Base-by-base conservation (phyloP, 2,888 invertebrate species). In the Rhopalosiphum nymphaeae region DNA sequence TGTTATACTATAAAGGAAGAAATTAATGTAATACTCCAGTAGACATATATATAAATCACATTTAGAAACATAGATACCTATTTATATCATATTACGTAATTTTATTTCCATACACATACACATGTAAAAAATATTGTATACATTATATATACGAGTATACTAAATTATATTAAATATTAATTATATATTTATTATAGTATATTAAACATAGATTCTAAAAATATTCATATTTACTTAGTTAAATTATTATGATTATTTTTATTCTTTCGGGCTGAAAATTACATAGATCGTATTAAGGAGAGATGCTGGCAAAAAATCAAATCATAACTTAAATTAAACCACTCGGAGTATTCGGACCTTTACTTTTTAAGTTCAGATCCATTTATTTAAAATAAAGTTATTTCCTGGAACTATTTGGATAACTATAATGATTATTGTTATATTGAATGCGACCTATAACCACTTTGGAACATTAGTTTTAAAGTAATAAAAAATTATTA, bases 281-380 rank as follows among this genome's bases (percentile, higher is more conserved):
- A 67, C n/a, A n/a, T 16, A n/a, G 67, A n/a, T 5, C 16, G 2
- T n/a, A 16, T 67, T n/a, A n/a, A 67, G 10, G n/a, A n/a, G 4
- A 67, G 4, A 67, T n/a, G n/a, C 16, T 67, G 67, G 67, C 67
- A n/a, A 13, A n/a, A 67, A n/a, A 67, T 67, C 67, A 67, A n/a
- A 67, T 67, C 67, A 67, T 67, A 67, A 67, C n/a, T n/a, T 67
- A 67, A n/a, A 67, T n/a, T 67, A n/a, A 67, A 36, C 78, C 36
- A 9, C 36, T 78, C 7, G 21, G 21, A 78, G 5, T 36, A 9
- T 78, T 78, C 7, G 78, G 21, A 78, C 36, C 36, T 78, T 78
- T 36, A 78, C 36, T 78, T 78, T 78, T 36, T 36, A 78, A 78
- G 36, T 36, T 42, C 78, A 36, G 36, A 7, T 36, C 36, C 1